Conservation (phyloP, 1,140 invertebrate species). For the Lutraria rhynchaena region DNA sequence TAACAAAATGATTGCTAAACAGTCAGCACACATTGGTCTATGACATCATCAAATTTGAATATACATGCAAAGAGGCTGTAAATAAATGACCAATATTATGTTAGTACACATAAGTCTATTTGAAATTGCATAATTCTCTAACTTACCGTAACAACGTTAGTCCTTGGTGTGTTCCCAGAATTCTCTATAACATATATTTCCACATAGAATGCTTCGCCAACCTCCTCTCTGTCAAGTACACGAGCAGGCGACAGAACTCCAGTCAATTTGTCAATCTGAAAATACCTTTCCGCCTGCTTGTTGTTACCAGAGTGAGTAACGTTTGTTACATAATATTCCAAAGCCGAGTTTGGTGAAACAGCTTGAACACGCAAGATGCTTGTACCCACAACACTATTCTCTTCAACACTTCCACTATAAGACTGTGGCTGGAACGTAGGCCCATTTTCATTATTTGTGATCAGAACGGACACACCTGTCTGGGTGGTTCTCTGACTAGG, state of each 20-base stretch:
- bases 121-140: not conserved
- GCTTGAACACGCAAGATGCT: constrained; percentile 80
- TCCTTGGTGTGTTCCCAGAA: constrained; percentile 85
- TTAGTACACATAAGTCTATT: no score
- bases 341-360: constrained; percentile 68
- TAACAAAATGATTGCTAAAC: no score
- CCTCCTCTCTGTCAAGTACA: constrained; percentile 90
- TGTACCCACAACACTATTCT: constrained; percentile 86
- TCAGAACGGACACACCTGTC: constrained; percentile 68
- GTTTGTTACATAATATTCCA: constrained; percentile 97
- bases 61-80: no score
- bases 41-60: no score
- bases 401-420: constrained; percentile 89
- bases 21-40: no score
- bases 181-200: constrained; percentile 78
- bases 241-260: constrained; percentile 93
- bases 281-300: constrained; percentile 81
- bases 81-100: no score
- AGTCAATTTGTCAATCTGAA: constrained; percentile 93
- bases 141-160: constrained; percentile 88
- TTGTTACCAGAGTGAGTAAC: constrained; percentile 86
- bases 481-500: constrained; percentile 59
- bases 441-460: constrained; percentile 68
- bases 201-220: constrained; percentile 65
- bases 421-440: constrained; percentile 82